These are phyloP conservation scores for Amphiprion percula DNA, from an alignment of 2,113 vertebrate species.

Conservation along the genomic window DNA sequence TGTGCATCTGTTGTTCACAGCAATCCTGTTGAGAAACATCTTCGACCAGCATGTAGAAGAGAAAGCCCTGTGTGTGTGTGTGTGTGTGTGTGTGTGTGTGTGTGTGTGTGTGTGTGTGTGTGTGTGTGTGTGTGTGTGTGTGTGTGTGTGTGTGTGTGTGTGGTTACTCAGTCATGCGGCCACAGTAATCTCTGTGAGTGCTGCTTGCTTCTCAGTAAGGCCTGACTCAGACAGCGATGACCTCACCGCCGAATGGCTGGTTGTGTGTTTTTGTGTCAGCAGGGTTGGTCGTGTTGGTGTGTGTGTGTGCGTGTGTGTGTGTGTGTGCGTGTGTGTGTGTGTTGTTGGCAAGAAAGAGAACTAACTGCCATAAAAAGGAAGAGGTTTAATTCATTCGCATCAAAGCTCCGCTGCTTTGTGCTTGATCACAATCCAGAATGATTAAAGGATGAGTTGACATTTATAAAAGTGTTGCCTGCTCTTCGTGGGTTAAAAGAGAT, in stretches of 20 bases:
- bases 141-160: constrained; percentile 31
- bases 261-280: constrained; percentile 44
- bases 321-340: constrained; percentile 13
- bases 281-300: background rate
- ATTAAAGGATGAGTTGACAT: constrained; percentile 49
- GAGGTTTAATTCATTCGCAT: constrained; percentile 26
- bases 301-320: background rate
- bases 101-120: constrained; percentile 3
- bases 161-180: constrained; percentile 47
- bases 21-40: constrained; percentile 42
- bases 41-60: background rate
- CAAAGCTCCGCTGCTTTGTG: constrained; percentile 9
- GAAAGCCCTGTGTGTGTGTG: constrained; percentile 32
- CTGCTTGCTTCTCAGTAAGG: constrained; percentile 48
- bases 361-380: background rate
- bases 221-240: constrained; percentile 71
- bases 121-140: constrained; percentile 16
- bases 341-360: background rate
- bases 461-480: background rate
- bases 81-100: constrained; percentile 18
- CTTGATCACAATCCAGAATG: constrained; percentile 11
- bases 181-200: constrained; percentile 63
- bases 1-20: constrained; percentile 42
- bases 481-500: constrained; percentile 21
- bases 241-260: constrained; percentile 56